Percentiles rank a stretch among this genome's conserved stretches.
Conservation (phyloP, 2,113 vertebrate genomes). For the Thermophis baileyi region DNA sequence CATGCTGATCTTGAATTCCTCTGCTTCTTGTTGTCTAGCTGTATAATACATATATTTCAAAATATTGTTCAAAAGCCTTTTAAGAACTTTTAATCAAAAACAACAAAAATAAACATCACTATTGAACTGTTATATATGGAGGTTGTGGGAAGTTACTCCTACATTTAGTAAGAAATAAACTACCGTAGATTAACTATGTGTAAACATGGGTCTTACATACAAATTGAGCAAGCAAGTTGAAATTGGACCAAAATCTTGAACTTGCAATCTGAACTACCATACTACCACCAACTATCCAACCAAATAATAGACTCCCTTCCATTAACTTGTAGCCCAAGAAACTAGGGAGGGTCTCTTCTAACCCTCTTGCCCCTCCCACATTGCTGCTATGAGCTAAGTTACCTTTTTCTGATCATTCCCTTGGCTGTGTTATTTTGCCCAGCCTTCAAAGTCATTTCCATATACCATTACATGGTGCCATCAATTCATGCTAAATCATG, state of each 20-base stretch:
- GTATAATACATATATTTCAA: neutral
- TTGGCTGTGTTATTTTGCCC: neutral
- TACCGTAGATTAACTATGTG: neutral
- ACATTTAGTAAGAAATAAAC: neutral
- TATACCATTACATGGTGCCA: neutral
- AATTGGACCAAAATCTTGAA: neutral
- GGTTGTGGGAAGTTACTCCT: neutral
- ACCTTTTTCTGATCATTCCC: neutral
- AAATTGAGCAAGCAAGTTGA: neutral
- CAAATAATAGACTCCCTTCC: neutral
- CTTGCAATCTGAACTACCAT: neutral
- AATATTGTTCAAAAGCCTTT: neutral
- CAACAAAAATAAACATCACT: neutral
- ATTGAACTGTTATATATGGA: neutral
- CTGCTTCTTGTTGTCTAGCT: neutral
- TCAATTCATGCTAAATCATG: neutral
- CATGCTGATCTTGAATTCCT: neutral
- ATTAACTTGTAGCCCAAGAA: neutral
- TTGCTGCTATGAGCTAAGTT: neutral
- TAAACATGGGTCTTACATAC: neutral
- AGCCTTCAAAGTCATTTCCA: neutral
- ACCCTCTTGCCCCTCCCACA: neutral
- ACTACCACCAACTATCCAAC: neutral
- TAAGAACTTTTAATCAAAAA: neutral
- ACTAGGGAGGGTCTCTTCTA: neutral